These are phyloP conservation scores for Drosophila gunungcola DNA, from an alignment of 1,140 invertebrate genomes.

Conservation along the genomic window DNA sequence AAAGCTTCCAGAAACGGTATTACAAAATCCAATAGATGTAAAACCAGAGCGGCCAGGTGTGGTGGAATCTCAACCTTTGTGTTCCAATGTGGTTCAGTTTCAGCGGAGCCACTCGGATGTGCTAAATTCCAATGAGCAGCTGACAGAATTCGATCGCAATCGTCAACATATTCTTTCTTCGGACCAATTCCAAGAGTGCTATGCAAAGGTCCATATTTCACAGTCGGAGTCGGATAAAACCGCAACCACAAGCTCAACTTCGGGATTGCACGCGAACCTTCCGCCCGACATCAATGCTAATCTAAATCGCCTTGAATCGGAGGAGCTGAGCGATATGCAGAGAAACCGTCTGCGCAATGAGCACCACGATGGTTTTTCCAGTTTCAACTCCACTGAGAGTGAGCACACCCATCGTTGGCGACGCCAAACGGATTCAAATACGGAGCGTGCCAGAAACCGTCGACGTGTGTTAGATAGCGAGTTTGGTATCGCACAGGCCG, in stretches of 20 bases:
- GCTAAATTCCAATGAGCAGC: slow-evolving; percentile 44
- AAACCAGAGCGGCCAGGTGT: neutral
- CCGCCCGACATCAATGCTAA: slow-evolving; percentile 71
- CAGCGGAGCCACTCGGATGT: slow-evolving; percentile 38
- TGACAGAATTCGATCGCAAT: slow-evolving; percentile 36
- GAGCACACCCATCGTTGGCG: slow-evolving; percentile 18
- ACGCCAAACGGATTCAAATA: slow-evolving; percentile 25
- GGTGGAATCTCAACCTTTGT: no score
- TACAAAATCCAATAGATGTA: neutral
- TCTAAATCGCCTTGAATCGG: slow-evolving; percentile 37
- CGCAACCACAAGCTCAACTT: neutral
- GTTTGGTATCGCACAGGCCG: slow-evolving; percentile 43
- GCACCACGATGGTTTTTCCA: slow-evolving; percentile 60
- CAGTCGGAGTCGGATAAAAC: neutral
- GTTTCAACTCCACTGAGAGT: slow-evolving; percentile 49
- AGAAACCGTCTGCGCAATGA: slow-evolving; percentile 72
- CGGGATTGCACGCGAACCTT: slow-evolving; percentile 15
- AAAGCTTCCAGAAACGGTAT: neutral
- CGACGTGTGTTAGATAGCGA: slow-evolving; percentile 59
- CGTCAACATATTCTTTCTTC: slow-evolving; percentile 55
- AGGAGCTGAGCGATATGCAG: slow-evolving; percentile 62
- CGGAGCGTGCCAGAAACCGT: slow-evolving; percentile 46
- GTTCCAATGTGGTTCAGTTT: slow-evolving; percentile 2
- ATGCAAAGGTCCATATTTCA: slow-evolving; percentile 39
- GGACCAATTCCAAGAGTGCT: slow-evolving; percentile 45